These are phyloP conservation scores for Sycophaga agraensis DNA, from an alignment of 1,140 invertebrate genomes.

Conservation along the genomic window DNA sequence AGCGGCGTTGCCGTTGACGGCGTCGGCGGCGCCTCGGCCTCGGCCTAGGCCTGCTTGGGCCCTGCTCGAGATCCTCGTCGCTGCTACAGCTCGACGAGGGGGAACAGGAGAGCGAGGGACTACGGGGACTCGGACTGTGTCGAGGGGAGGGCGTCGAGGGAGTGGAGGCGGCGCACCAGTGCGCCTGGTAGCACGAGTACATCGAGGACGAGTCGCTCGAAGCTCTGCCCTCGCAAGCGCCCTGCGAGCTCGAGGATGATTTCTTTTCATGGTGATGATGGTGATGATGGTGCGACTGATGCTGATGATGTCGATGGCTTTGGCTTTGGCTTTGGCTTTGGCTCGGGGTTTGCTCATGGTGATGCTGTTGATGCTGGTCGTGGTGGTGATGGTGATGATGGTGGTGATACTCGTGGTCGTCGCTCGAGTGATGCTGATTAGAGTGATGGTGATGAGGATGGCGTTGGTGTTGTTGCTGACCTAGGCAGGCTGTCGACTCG, in stretches of 20 bases:
- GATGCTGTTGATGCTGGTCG: constrained; percentile 9
- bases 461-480: constrained; percentile 27
- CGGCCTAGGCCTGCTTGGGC: constrained; percentile 1
- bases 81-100: constrained; percentile 49
- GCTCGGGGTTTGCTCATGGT: constrained; percentile 30
- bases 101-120: constrained; percentile 46
- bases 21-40: constrained; percentile 7
- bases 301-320: constrained; percentile 37
- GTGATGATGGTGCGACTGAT: constrained; percentile 33
- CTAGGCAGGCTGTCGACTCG: constrained; percentile 24
- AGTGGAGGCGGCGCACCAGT: constrained; percentile 51
- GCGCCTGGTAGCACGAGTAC: constrained; percentile 53
- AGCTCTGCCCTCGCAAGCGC: constrained; percentile 32
- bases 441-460: neutral
- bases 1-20: neutral
- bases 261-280: constrained; percentile 35
- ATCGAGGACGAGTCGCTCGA: constrained; percentile 46
- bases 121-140: constrained; percentile 43
- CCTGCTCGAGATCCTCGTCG: constrained; percentile 40
- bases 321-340: constrained; percentile 29
- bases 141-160: constrained; percentile 47
- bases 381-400: constrained; percentile 32
- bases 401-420: constrained; percentile 30
- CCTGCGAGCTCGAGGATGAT: constrained; percentile 37
- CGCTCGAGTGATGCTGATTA: neutral